Evolutionary conservation across 2,888 invertebrate species (phyloP), one percentile per base, ranked within the genome.

Genomic region (Agrilus mali): DNA sequence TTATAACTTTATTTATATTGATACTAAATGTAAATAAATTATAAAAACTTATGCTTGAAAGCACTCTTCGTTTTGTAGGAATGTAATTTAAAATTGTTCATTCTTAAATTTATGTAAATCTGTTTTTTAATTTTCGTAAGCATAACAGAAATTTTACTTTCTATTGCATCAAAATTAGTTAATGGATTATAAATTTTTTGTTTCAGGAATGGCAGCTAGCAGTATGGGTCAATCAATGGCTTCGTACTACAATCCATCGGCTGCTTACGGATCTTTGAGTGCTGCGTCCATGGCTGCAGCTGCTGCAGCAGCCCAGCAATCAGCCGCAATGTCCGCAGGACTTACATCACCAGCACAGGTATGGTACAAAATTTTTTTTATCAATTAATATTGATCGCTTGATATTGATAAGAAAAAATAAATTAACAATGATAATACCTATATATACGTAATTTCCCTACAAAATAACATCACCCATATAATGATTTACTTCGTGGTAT

Each of bases 251-350:
- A 71, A 70, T 52, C 74, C 74, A 34, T 79, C 82, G 1, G 81
- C 82, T 10, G 82, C 83, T 8, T 83, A 82, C 54, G 80, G 82
- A 2, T 78, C 81, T 6, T 67, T 82, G 14, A 82, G 81, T 36
- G 81, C 82, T 50, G 81, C 82, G 51, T 80, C 81, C 61, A 74
- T 74, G 72, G 75, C 76, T 27, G 82, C 82, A n/a, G 81, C 79
- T 0, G 81, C 81, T 1, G 82, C 81, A 1, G 81, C 81, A 1
- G 81, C 81, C 1, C 80, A 82, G 58, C 80, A 82, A 56, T 78
- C 77, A 38, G 80, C 81, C 35, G 80, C 80, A 20, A 79, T 82
- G 66, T 78, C 78, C 32, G 81, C 80, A 4, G 79, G 81, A n/a
- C 69, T 82, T 36, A 66, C 68, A 40, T 74, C 77, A 44, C 78